phyloP scores from a whole-genome alignment of 2,888 invertebrate genomes.

The Eumerus sabulonum region DNA sequence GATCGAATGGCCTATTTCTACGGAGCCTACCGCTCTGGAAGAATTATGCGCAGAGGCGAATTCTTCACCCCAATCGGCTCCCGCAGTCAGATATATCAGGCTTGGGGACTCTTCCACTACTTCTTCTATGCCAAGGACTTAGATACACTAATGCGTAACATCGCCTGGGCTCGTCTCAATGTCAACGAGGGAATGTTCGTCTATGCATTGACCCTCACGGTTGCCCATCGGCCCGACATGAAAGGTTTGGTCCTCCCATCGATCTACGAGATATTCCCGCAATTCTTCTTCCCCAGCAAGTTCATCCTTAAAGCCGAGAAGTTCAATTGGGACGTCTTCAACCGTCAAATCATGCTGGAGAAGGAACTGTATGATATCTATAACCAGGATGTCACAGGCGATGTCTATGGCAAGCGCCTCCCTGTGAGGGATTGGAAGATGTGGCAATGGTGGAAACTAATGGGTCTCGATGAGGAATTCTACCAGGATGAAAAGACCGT shows the following conservation, averaged over 20 bases:
- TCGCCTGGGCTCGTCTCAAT: conserved; percentile 84
- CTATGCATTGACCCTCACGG: conserved; percentile 83
- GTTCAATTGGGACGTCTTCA: conserved; percentile 79
- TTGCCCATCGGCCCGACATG: conserved; percentile 83
- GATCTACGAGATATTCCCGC: conserved; percentile 86
- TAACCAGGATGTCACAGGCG: conserved; percentile 70
- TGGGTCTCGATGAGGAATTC: conserved; percentile 74
- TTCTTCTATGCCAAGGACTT: conserved; percentile 86
- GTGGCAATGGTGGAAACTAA: conserved; percentile 76
- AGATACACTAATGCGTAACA: conserved; percentile 85
- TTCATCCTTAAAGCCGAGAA: conserved; percentile 84
- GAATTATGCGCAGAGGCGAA: conserved; percentile 81
- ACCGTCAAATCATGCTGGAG: conserved; percentile 78
- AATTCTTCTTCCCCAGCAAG: conserved; percentile 85
- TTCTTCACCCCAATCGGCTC: conserved; percentile 79
- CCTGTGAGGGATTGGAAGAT: conserved; percentile 73
- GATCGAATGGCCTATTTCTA: conserved; percentile 74
- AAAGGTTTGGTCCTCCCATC: conserved; percentile 85
- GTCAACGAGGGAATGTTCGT: conserved; percentile 86
- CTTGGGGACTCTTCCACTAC: conserved; percentile 82
- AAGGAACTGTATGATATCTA: conserved; percentile 74
- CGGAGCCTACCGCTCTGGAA: conserved; percentile 75
- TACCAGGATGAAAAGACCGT: conserved; percentile 72
- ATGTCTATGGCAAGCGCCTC: conserved; percentile 29
- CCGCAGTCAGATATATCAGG: conserved; percentile 79